These are phyloP conservation scores for Lithophane leautieri DNA, from an alignment of 2,888 invertebrate species.

Conservation along the genomic window DNA sequence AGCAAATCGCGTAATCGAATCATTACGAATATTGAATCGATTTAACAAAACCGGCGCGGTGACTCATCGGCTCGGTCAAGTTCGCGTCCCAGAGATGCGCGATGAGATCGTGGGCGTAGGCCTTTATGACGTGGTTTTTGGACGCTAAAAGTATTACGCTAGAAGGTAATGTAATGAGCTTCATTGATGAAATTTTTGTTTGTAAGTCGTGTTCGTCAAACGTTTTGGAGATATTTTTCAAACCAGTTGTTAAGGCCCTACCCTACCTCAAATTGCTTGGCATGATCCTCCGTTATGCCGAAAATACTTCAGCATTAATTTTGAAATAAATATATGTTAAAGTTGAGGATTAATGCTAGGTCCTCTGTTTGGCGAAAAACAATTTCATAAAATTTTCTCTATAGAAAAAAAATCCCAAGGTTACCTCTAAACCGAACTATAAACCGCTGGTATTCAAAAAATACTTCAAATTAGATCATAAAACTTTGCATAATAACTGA, in stretches of 20 bases:
- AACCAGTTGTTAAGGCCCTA: background rate
- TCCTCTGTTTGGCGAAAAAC: no score
- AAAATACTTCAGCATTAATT: no score
- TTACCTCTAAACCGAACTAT: no score
- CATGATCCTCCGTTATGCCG: no score
- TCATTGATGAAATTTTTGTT: constrained; percentile 36
- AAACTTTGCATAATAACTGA: no score
- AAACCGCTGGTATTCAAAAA: no score
- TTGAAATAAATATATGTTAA: no score
- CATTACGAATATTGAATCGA: constrained; percentile 63
- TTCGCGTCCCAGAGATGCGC: constrained; percentile 67
- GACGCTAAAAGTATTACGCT: constrained; percentile 42
- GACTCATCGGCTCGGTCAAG: constrained; percentile 76
- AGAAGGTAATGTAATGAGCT: constrained; percentile 41
- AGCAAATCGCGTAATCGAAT: constrained; percentile 22
- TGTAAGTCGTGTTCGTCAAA: constrained; percentile 4
- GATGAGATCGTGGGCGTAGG: constrained; percentile 59
- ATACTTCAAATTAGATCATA: no score
- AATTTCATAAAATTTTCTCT: no score
- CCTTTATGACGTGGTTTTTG: constrained; percentile 60
- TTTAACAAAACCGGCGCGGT: constrained; percentile 59
- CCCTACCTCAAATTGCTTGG: no score
- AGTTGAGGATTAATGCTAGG: no score
- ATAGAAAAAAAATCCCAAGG: no score
- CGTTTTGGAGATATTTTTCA: background rate